Percentiles rank a stretch among this genome's conserved stretches.
Conservation (phyloP, 2,888 invertebrate genomes). For the Euclidia mi region DNA sequence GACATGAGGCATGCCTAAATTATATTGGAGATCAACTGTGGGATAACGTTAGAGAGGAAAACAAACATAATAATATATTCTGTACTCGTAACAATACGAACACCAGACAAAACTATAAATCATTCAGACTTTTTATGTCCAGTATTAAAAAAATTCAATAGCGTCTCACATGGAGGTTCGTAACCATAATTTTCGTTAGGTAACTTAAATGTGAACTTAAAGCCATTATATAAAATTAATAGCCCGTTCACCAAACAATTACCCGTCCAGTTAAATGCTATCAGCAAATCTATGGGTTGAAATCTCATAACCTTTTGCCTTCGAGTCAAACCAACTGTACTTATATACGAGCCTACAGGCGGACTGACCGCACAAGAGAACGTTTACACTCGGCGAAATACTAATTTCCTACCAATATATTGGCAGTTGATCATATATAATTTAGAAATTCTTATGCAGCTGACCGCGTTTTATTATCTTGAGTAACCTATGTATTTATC, state of each 20-base stretch:
- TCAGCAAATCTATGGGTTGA: slow-evolving; percentile 86
- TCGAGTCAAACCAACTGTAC: slow-evolving; percentile 76
- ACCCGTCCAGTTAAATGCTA: slow-evolving; percentile 85
- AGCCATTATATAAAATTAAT: slow-evolving; percentile 86
- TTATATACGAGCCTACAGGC: slow-evolving; percentile 38
- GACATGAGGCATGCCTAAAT: slow-evolving; percentile 1
- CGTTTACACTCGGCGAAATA: slow-evolving; percentile 60
- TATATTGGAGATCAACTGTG: slow-evolving; percentile 26
- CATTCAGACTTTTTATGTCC: slow-evolving; percentile 67
- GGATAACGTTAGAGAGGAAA: slow-evolving; percentile 36
- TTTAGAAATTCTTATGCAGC: slow-evolving; percentile 1
- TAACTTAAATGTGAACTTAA: slow-evolving; percentile 79
- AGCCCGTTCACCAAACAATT: slow-evolving; percentile 86
- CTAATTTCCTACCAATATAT: slow-evolving; percentile 16
- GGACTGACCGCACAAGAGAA: slow-evolving; percentile 57
- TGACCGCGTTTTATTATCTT: too few relatives aligned
- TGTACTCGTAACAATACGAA: slow-evolving; percentile 50
- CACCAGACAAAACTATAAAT: slow-evolving; percentile 63
- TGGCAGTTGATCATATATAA: not conserved
- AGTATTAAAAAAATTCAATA: slow-evolving; percentile 75
- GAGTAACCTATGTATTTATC: not conserved
- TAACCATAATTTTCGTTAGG: slow-evolving; percentile 80
- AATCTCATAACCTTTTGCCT: slow-evolving; percentile 88
- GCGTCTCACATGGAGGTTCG: slow-evolving; percentile 66
- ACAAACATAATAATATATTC: slow-evolving; percentile 48